Evolutionary conservation across 2,888 invertebrate genomes (phyloP).

Genomic region (Xestia ashworthii): DNA sequence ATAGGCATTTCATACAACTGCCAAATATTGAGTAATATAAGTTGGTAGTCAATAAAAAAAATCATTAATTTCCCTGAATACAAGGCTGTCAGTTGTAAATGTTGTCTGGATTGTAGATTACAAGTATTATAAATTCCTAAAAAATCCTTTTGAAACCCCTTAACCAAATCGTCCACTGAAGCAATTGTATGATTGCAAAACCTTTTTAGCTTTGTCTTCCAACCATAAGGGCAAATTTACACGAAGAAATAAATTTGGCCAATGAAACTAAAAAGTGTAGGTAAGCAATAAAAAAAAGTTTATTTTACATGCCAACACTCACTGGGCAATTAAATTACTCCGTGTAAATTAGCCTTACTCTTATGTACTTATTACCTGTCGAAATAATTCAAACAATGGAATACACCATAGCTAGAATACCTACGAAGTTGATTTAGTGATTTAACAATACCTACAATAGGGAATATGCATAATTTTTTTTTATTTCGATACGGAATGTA

Average conservation of each 20-base stretch:
- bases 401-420: background rate
- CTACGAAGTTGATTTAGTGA: constrained; percentile 4
- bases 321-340: background rate
- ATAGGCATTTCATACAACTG: background rate
- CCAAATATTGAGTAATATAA: background rate
- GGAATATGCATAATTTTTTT: no score
- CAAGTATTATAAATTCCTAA: background rate
- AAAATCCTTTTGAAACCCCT: background rate
- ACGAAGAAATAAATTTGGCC: constrained; percentile 1
- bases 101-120: background rate
- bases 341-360: background rate
- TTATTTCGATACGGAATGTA: no score
- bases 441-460: background rate
- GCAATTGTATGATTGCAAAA: constrained; percentile 1
- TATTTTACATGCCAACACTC: constrained; percentile 3
- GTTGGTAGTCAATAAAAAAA: background rate
- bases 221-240: background rate
- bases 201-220: background rate
- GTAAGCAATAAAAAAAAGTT: background rate
- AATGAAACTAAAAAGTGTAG: background rate
- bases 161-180: background rate
- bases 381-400: background rate
- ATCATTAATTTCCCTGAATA: background rate
- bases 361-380: background rate
- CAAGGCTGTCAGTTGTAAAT: background rate